Evolutionary conservation across 1,140 invertebrate species (phyloP).

Genomic region (Dysdera silvatica): DNA sequence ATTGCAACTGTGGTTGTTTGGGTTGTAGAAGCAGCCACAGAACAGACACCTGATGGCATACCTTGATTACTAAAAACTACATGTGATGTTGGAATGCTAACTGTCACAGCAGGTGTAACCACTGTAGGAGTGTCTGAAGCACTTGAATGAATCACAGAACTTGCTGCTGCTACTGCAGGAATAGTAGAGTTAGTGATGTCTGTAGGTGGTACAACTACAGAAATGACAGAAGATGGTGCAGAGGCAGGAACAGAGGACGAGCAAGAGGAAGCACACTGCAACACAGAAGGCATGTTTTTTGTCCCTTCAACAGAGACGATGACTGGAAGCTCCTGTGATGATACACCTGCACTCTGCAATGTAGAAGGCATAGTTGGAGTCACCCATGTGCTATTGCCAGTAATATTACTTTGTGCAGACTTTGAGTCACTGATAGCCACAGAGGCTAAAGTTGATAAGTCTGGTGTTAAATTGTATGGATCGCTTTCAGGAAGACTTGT

Average conservation of each 20-base stretch:
- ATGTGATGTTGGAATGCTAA: constrained; percentile 27
- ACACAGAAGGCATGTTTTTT: not conserved
- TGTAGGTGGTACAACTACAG: not conserved
- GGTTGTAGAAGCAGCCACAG: constrained; percentile 8
- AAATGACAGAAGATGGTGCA: constrained; percentile 1
- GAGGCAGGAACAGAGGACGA: not conserved
- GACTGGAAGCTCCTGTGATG: constrained; percentile 18
- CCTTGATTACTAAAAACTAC: constrained; percentile 25
- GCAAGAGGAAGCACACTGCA: constrained; percentile 3
- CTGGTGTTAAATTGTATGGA: constrained; percentile 13
- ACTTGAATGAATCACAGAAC: constrained; percentile 28
- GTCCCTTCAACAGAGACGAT: constrained; percentile 8
- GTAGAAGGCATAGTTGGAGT: not conserved
- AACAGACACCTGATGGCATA: not conserved
- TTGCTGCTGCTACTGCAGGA: constrained; percentile 4
- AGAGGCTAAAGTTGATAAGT: constrained; percentile 29
- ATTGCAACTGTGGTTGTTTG: constrained; percentile 7
- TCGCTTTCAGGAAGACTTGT: constrained; percentile 24
- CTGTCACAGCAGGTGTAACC: constrained; percentile 11
- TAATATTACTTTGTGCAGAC: constrained; percentile 1
- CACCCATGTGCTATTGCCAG: not conserved
- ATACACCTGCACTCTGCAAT: constrained; percentile 1
- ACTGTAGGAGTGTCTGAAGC: constrained; percentile 4
- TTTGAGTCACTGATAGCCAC: constrained; percentile 31
- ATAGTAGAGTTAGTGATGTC: not conserved